Conservation (phyloP, 2,113 vertebrate genomes). For the Trogon melanurus region DNA sequence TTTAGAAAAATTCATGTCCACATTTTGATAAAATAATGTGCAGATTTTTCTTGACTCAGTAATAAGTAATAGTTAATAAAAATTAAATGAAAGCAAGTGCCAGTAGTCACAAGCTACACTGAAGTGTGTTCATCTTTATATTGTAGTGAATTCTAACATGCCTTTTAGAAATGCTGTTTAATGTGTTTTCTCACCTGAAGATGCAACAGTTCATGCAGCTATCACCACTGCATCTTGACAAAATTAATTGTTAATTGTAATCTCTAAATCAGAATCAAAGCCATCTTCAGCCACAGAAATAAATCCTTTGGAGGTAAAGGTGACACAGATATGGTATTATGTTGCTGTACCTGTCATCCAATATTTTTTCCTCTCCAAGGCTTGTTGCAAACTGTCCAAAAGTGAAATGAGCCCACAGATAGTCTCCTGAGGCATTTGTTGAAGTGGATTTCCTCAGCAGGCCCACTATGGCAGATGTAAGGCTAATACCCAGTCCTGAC, state of each 20-base stretch:
- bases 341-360: not conserved
- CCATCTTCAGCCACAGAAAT: not conserved
- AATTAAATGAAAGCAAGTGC: constrained; percentile 33
- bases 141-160: not conserved
- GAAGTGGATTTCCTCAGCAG: not conserved
- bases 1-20: not conserved
- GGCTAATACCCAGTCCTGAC: not conserved
- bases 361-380: not conserved
- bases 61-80: constrained; percentile 53
- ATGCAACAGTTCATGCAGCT: not conserved
- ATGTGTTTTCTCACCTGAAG: not conserved
- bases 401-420: not conserved
- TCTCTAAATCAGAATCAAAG: not conserved
- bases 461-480: not conserved
- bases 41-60: constrained; percentile 29
- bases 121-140: constrained; percentile 13
- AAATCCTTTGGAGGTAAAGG: not conserved
- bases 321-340: not conserved
- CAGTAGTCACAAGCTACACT: not conserved
- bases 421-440: not conserved
- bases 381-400: not conserved
- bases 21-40: constrained; percentile 41
- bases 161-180: not conserved
- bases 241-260: not conserved
- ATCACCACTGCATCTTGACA: not conserved